A percentile compares a stretch with the other conserved stretches of the same genome.
Conservation (phyloP, 2,888 invertebrate species). For the Noctua comes region DNA sequence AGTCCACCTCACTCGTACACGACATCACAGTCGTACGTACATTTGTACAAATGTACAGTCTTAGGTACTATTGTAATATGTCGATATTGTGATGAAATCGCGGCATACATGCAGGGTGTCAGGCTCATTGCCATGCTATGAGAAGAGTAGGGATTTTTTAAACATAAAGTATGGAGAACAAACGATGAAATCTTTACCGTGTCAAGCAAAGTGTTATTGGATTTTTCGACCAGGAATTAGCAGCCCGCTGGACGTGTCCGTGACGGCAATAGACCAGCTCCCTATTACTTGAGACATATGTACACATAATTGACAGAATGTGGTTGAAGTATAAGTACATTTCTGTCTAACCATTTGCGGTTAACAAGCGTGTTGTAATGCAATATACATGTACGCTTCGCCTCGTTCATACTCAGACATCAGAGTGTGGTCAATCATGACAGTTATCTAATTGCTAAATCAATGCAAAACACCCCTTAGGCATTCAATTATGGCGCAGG, state of each 20-base stretch:
- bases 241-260: not conserved
- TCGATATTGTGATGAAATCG: not conserved
- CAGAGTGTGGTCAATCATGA: not conserved
- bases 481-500: slow-evolving; percentile 10
- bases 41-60: slow-evolving; percentile 2
- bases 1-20: slow-evolving; percentile 23
- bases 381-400: not conserved
- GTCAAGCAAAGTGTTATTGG: not conserved
- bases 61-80: not conserved
- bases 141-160: not conserved
- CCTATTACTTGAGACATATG: not conserved
- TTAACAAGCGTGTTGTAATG: not conserved
- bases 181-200: not conserved
- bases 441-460: not conserved
- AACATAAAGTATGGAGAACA: not conserved
- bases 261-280: not conserved
- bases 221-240: not conserved
- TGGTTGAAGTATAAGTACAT: not conserved
- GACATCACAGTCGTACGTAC: slow-evolving; percentile 32
- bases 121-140: not conserved
- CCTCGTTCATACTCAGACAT: not conserved
- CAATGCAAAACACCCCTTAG: slow-evolving; percentile 8
- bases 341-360: not conserved
- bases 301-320: not conserved
- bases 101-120: not conserved